A percentile compares a stretch with the other conserved stretches of the same genome.
These are phyloP conservation scores for Liopterus haemorrhoidalis DNA, from an alignment of 2,888 invertebrate genomes.

Conservation along the genomic window DNA sequence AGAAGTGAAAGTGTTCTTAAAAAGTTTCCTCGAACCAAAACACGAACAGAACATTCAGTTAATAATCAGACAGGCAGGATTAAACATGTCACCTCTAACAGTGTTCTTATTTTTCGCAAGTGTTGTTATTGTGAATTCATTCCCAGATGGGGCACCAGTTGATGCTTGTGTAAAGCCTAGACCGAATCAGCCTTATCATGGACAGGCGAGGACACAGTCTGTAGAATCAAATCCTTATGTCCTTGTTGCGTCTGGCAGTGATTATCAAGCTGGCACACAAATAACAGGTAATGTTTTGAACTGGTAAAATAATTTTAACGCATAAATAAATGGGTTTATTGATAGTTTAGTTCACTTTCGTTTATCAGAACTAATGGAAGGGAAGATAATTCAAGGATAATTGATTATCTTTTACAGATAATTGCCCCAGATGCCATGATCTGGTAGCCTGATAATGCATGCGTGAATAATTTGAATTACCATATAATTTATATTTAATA, in stretches of 20 bases:
- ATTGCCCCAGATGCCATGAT: no score
- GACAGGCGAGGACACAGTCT: slow-evolving; percentile 63
- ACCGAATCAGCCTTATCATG: slow-evolving; percentile 72
- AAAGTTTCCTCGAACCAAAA: no score
- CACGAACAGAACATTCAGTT: no score
- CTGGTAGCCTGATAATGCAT: no score
- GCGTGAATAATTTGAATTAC: no score
- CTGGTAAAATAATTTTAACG: slow-evolving; percentile 19
- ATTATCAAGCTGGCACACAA: slow-evolving; percentile 62
- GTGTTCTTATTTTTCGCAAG: slow-evolving; percentile 1
- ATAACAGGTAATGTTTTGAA: slow-evolving; percentile 67
- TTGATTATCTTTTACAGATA: background rate
- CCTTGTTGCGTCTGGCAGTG: slow-evolving; percentile 58
- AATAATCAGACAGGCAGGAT: no score
- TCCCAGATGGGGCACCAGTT: slow-evolving; percentile 77
- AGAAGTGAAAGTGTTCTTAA: no score
- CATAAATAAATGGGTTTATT: slow-evolving; percentile 14
- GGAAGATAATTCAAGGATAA: no score
- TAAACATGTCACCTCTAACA: no score
- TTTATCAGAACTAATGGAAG: no score
- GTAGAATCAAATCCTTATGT: slow-evolving; percentile 60
- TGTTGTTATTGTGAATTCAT: slow-evolving; percentile 42
- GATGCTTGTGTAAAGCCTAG: slow-evolving; percentile 73
- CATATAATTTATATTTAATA: no score
- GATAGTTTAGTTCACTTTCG: slow-evolving; percentile 1